Conservation (phyloP, 2,113 vertebrate species). For the Rafetus swinhoei region DNA sequence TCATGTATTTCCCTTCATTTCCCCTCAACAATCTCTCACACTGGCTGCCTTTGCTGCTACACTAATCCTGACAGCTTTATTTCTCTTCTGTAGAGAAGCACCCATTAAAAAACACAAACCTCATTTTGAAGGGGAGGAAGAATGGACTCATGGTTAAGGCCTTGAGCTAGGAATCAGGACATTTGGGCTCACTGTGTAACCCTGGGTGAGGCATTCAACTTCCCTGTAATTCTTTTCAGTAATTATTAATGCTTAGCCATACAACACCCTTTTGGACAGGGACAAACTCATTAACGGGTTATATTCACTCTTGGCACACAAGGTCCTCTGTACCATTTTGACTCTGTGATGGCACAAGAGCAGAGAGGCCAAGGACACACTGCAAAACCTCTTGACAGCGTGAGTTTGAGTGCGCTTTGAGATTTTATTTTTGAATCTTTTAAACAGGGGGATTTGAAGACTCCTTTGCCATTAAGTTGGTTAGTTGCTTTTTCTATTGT, state of each 20-base stretch:
- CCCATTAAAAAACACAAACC: background rate
- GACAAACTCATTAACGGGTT: background rate
- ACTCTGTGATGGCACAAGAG: background rate
- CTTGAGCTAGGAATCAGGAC: background rate
- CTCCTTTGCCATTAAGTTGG: background rate
- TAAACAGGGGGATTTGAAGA: constrained; percentile 17
- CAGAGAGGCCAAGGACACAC: background rate
- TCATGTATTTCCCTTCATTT: background rate
- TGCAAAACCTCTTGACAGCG: background rate
- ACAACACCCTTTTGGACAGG: background rate
- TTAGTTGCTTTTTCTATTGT: background rate
- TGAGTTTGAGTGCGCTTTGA: constrained; percentile 5
- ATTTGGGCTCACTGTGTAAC: background rate
- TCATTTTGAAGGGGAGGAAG: background rate
- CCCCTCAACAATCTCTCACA: background rate
- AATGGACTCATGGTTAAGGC: background rate
- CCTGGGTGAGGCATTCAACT: background rate
- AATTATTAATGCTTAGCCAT: background rate
- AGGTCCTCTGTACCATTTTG: background rate
- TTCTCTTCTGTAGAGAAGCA: background rate
- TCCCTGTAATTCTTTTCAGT: background rate
- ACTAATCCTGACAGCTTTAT: background rate
- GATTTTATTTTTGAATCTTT: constrained; percentile 13
- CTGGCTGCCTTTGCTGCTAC: background rate
- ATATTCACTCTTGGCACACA: background rate